Percentiles rank a stretch among this genome's conserved stretches.
These are phyloP conservation scores for Alectura lathami DNA, from an alignment of 2,113 vertebrate genomes.

Conservation along the genomic window DNA sequence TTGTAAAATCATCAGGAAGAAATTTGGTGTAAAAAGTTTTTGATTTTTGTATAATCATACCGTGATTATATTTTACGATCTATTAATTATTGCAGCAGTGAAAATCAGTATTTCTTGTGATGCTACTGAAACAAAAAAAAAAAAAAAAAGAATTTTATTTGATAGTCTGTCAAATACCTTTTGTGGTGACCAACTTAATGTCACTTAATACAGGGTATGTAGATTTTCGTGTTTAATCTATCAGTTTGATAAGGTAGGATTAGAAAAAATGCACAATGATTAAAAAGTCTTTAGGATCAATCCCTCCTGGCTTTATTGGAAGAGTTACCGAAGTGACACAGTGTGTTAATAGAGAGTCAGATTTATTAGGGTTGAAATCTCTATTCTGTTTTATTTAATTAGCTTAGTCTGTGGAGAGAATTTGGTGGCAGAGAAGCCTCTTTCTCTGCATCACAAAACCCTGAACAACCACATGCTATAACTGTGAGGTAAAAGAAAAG, in stretches of 20 bases:
- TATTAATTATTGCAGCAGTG: constrained; percentile 1
- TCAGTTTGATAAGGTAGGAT: neutral
- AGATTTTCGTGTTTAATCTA: constrained; percentile 49
- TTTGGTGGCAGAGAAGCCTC: constrained; percentile 31
- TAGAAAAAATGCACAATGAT: constrained; percentile 43
- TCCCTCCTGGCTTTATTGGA: constrained; percentile 64
- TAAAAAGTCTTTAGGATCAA: constrained; percentile 51
- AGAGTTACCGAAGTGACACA: constrained; percentile 49
- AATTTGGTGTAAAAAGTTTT: neutral
- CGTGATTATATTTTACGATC: neutral
- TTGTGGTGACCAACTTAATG: constrained; percentile 23
- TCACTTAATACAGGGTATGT: neutral
- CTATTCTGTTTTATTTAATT: constrained; percentile 67
- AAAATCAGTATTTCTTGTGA: constrained; percentile 18
- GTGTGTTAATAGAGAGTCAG: constrained; percentile 44
- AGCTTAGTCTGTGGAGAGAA: constrained; percentile 42
- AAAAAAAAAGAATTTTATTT: neutral
- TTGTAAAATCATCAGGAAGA: neutral
- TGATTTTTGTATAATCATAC: too few species aligned
- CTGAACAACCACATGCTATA: neutral
- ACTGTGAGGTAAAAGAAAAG: constrained; percentile 24
- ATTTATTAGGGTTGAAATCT: constrained; percentile 67
- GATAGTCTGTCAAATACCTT: constrained; percentile 23
- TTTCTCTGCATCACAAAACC: constrained; percentile 35
- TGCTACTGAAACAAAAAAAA: constrained; percentile 17